Evolutionary conservation across 2,888 invertebrate species (phyloP).

Genomic region (Mesochorus sp.): DNA sequence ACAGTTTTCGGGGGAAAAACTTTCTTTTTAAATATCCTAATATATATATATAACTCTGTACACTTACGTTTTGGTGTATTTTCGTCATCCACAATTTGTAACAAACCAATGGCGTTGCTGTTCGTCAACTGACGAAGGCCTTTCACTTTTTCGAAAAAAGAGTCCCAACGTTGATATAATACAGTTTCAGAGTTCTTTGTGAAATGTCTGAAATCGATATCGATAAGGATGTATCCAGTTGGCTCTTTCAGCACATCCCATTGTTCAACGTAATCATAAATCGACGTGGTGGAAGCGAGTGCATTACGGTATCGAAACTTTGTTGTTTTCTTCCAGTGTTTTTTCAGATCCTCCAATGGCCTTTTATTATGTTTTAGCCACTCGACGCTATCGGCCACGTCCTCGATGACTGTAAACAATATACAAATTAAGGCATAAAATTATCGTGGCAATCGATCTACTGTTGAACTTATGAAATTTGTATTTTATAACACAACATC

Average conservation of each 20-base stretch:
- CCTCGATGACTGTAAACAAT: slow-evolving; percentile 8
- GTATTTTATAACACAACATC: not conserved
- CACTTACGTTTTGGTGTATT: not conserved
- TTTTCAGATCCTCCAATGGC: slow-evolving; percentile 34
- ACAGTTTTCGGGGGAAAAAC: no score
- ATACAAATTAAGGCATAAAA: not conserved
- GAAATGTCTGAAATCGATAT: not conserved
- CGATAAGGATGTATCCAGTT: not conserved
- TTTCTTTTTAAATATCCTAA: no score
- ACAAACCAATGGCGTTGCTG: not conserved
- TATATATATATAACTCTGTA: no score
- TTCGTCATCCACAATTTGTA: not conserved
- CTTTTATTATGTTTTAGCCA: slow-evolving; percentile 43
- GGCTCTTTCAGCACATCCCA: not conserved
- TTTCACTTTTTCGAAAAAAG: not conserved
- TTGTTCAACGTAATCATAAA: slow-evolving; percentile 15
- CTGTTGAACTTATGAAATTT: not conserved
- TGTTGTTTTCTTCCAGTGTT: slow-evolving; percentile 39
- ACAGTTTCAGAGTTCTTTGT: not conserved
- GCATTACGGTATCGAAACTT: slow-evolving; percentile 35
- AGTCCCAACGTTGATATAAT: not conserved
- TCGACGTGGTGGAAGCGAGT: slow-evolving; percentile 1
- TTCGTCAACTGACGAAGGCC: not conserved
- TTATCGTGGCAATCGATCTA: not conserved
- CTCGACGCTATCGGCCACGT: slow-evolving; percentile 24